Evolutionary conservation across 2,113 vertebrate species (phyloP).

Genomic region (Nothoprocta pentlandii): DNA sequence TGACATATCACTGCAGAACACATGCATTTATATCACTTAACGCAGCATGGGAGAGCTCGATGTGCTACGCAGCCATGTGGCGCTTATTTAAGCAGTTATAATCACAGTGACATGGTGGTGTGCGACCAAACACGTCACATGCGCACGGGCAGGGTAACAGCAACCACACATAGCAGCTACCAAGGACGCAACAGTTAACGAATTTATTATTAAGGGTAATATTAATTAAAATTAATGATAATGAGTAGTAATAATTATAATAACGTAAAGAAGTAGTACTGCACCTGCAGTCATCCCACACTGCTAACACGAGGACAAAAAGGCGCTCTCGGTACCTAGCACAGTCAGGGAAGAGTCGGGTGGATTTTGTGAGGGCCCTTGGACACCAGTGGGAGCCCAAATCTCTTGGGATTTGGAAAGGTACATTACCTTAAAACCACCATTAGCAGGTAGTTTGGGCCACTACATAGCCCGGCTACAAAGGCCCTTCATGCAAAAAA

Average conservation of each 20-base stretch:
- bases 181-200: neutral
- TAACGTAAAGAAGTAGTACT: neutral
- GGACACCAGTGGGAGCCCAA: neutral
- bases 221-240: neutral
- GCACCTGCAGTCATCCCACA: neutral
- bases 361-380: neutral
- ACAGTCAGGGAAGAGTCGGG: neutral
- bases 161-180: neutral
- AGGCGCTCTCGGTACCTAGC: fast-evolving
- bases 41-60: neutral
- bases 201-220: neutral
- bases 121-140: neutral
- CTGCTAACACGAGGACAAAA: neutral
- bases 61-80: fast-evolving
- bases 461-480: neutral
- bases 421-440: neutral
- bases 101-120: neutral
- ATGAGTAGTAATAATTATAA: neutral
- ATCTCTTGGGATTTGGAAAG: neutral
- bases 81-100: fast-evolving
- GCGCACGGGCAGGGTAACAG: neutral
- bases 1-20: neutral
- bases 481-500: neutral
- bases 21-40: fast-evolving
- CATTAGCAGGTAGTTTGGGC: neutral